A percentile compares a stretch with the other conserved stretches of the same genome.
These are phyloP conservation scores for Pao palembangensis DNA, from an alignment of 2,113 vertebrate genomes.

Conservation along the genomic window DNA sequence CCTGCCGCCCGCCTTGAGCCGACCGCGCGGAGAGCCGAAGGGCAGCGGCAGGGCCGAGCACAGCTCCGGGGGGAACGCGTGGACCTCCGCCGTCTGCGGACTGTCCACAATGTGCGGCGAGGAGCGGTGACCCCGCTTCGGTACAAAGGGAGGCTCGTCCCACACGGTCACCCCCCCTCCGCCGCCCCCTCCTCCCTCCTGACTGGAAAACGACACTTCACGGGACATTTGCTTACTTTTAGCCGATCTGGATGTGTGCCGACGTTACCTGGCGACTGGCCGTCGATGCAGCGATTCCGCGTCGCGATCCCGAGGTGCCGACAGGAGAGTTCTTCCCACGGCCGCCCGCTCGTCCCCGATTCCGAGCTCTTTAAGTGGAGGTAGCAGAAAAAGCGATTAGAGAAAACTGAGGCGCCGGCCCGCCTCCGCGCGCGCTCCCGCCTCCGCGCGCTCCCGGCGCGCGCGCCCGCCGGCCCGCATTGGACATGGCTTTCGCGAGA, in stretches of 20 bases:
- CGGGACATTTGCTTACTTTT: slow-evolving; percentile 71
- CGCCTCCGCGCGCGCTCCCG: slow-evolving; percentile 78
- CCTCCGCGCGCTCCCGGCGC: slow-evolving; percentile 47
- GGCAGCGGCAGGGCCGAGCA: slow-evolving; percentile 8
- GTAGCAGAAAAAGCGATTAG: slow-evolving; percentile 71
- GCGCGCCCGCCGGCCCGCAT: slow-evolving; percentile 54
- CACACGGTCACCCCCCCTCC: slow-evolving; percentile 46
- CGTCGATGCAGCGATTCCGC: slow-evolving; percentile 68
- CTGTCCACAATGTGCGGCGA: slow-evolving; percentile 58
- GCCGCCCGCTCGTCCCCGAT: slow-evolving; percentile 71
- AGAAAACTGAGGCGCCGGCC: slow-evolving; percentile 71
- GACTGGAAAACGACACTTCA: slow-evolving; percentile 65
- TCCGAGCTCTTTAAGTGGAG: slow-evolving; percentile 76
- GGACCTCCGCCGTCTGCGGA: slow-evolving; percentile 45
- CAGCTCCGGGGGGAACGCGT: slow-evolving; percentile 2
- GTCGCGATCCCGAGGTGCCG: slow-evolving; percentile 62
- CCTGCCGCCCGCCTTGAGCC: slow-evolving; percentile 19
- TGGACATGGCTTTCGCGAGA: slow-evolving; percentile 10
- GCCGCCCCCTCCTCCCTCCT: slow-evolving; percentile 26
- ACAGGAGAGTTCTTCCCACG: slow-evolving; percentile 46
- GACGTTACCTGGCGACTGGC: slow-evolving; percentile 68
- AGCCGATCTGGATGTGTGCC: slow-evolving; percentile 13
- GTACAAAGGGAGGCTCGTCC: slow-evolving; percentile 77
- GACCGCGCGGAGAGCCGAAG: slow-evolving; percentile 18
- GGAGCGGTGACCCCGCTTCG: slow-evolving; percentile 60